Percentiles rank a stretch among this genome's conserved stretches.
Evolutionary conservation across 2,888 invertebrate genomes (phyloP).

Genomic region (Ophion ventricosus): DNA sequence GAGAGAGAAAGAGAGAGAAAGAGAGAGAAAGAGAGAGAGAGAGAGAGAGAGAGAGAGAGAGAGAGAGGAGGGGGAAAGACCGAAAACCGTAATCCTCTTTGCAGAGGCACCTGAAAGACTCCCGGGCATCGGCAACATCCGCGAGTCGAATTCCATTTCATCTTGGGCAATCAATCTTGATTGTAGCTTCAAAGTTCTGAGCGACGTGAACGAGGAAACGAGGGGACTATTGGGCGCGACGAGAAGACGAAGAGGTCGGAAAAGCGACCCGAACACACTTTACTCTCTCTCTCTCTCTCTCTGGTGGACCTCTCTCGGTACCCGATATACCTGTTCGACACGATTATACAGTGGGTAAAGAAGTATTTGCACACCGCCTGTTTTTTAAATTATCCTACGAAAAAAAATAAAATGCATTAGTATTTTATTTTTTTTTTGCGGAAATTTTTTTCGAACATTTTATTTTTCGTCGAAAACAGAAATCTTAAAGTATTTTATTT

Average conservation of each 20-base stretch:
- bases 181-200: conserved; percentile 76
- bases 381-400: too few species aligned
- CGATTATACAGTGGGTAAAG: too few species aligned
- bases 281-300: conserved; percentile 19
- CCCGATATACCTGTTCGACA: conserved; percentile 29
- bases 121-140: conserved; percentile 67
- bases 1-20: conserved; percentile 4
- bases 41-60: conserved; percentile 11
- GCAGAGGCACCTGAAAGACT: conserved; percentile 37
- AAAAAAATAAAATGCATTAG: too few species aligned
- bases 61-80: not conserved
- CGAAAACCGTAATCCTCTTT: conserved; percentile 33
- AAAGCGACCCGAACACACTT: conserved; percentile 22
- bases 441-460: too few species aligned
- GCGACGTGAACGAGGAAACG: conserved; percentile 54
- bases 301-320: not conserved
- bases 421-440: too few species aligned
- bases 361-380: too few species aligned
- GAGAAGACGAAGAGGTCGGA: not conserved
- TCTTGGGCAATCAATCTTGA: conserved; percentile 79
- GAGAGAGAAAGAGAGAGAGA: not conserved
- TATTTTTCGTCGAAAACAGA: too few species aligned
- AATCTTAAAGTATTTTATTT: too few species aligned
- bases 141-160: conserved; percentile 77
- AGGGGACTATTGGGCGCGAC: conserved; percentile 12